Evolutionary conservation across 2,797 vertebrate genomes (phyloP).

Genomic region (Thalassophryne amazonica): DNA sequence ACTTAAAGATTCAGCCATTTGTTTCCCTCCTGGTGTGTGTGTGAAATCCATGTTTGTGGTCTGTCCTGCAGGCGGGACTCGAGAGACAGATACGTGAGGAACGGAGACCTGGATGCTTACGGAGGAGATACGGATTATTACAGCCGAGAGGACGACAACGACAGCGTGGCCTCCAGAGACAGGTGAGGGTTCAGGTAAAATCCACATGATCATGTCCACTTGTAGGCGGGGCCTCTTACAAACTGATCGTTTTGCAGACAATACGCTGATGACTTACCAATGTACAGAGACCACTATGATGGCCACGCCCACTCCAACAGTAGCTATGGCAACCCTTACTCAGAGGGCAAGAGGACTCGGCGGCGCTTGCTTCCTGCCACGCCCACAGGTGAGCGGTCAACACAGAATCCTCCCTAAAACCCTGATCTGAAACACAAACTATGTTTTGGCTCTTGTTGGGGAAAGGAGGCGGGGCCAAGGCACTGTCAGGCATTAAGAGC

Average conservation of each 20-base stretch:
- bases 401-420: neutral
- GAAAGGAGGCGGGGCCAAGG: too few species aligned
- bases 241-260: conserved; percentile 38
- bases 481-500: too few species aligned
- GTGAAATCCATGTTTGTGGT: neutral
- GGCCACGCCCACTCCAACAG: conserved; percentile 47
- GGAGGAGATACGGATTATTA: conserved; percentile 59
- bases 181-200: too few species aligned
- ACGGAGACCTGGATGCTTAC: conserved; percentile 48
- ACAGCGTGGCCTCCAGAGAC: conserved; percentile 59
- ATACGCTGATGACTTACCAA: conserved; percentile 42
- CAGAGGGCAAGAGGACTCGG: conserved; percentile 56
- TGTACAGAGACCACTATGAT: conserved; percentile 58
- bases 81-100: conserved; percentile 55
- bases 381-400: conserved; percentile 76
- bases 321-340: conserved; percentile 55
- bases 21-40: neutral
- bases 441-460: too few species aligned
- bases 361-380: conserved; percentile 88
- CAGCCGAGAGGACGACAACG: conserved; percentile 72
- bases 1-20: too few species aligned
- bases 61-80: conserved; percentile 47
- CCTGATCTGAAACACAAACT: too few species aligned
- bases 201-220: too few species aligned
- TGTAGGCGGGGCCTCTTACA: too few species aligned